Conservation (phyloP, 2,888 invertebrate species). For the Linyphia triangularis region DNA sequence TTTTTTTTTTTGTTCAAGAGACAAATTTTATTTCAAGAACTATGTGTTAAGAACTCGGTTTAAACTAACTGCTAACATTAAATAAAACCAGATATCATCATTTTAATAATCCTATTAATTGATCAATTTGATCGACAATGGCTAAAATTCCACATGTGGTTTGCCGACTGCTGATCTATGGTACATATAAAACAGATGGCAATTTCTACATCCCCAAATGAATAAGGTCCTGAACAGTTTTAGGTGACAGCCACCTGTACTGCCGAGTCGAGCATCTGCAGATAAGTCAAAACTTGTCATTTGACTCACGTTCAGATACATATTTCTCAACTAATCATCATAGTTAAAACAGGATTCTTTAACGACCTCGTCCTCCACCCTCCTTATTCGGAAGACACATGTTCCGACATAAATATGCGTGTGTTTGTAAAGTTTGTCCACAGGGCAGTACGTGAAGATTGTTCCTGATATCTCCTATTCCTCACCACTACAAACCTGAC, state of each 20-base stretch:
- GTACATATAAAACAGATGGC: too few relatives aligned
- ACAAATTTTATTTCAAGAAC: too few relatives aligned
- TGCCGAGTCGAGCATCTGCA: background rate
- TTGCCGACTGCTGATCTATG: too few relatives aligned
- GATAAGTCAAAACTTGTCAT: conserved; percentile 14
- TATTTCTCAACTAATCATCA: conserved; percentile 70
- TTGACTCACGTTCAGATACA: conserved; percentile 56
- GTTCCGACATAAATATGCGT: conserved; percentile 73
- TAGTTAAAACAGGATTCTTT: conserved; percentile 58
- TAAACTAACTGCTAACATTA: too few relatives aligned
- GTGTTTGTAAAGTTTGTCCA: conserved; percentile 71
- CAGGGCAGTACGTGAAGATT: conserved; percentile 62
- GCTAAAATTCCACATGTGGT: too few relatives aligned
- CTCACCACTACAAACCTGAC: conserved; percentile 61
- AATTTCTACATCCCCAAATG: too few relatives aligned
- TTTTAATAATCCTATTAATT: too few relatives aligned
- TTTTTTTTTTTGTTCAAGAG: too few relatives aligned
- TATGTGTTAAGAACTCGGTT: too few relatives aligned
- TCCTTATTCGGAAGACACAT: conserved; percentile 70
- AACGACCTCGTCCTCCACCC: conserved; percentile 68
- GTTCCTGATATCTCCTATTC: conserved; percentile 55
- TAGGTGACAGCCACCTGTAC: background rate
- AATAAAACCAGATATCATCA: too few relatives aligned
- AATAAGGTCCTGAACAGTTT: too few relatives aligned
- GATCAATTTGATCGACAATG: too few relatives aligned